phyloP scores from a whole-genome alignment of 2,888 invertebrate genomes.

The Caenorhabditis macrosperma region DNA sequence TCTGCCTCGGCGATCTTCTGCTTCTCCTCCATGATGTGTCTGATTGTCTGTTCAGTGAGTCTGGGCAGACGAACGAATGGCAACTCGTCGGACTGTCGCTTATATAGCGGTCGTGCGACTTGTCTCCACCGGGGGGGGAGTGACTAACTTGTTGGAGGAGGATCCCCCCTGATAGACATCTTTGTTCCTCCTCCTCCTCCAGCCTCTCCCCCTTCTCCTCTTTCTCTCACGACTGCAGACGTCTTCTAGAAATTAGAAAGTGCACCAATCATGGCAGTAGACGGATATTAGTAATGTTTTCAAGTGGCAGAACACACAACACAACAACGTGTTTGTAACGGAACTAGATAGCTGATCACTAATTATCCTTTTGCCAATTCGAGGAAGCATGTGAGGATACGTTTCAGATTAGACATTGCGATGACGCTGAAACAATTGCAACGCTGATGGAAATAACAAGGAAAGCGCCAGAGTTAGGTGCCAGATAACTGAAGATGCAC shows the following conservation, averaged over 20 bases:
- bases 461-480: no score
- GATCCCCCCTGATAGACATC: background rate
- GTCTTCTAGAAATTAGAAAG: no score
- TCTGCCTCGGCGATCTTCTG: slow-evolving; percentile 73
- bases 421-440: no score
- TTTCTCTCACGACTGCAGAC: no score
- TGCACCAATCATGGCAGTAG: slow-evolving; percentile 11
- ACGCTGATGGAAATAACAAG: no score
- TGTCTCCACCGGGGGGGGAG: background rate
- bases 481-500: no score
- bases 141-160: slow-evolving; percentile 24
- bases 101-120: slow-evolving; percentile 32
- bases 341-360: slow-evolving; percentile 1
- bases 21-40: slow-evolving; percentile 66
- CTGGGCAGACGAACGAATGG: slow-evolving; percentile 49
- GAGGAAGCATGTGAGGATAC: no score
- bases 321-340: background rate
- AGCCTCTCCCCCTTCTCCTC: background rate
- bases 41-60: background rate
- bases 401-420: no score
- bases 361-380: no score
- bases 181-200: background rate
- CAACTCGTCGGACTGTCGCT: slow-evolving; percentile 15
- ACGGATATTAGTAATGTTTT: background rate
- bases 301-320: background rate